These are phyloP conservation scores for Lissocephala sabroskyi DNA, from an alignment of 2,888 invertebrate genomes.

Conservation along the genomic window DNA sequence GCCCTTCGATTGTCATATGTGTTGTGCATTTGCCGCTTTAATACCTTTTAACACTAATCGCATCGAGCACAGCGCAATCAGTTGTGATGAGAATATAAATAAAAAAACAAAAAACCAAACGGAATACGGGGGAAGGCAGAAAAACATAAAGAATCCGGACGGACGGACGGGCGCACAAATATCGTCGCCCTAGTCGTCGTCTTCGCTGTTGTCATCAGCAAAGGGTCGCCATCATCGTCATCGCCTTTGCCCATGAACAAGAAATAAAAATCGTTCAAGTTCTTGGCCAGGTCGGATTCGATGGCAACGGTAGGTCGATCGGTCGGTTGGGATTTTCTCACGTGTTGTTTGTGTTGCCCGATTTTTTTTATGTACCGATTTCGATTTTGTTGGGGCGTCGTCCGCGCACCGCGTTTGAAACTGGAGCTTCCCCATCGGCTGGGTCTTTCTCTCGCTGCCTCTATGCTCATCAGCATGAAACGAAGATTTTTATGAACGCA, in stretches of 20 bases:
- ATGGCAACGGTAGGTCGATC: slow-evolving; percentile 25
- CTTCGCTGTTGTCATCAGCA: neutral
- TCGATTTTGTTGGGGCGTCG: slow-evolving; percentile 43
- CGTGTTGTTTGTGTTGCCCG: slow-evolving; percentile 62
- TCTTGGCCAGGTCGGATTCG: slow-evolving; percentile 33
- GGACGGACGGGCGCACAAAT: slow-evolving; percentile 36
- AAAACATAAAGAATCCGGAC: slow-evolving; percentile 16
- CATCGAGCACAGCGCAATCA: slow-evolving; percentile 69
- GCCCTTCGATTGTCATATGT: slow-evolving; percentile 31
- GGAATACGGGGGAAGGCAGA: slow-evolving; percentile 30
- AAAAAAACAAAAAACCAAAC: slow-evolving; percentile 34
- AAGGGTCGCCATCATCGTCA: neutral
- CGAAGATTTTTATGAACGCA: slow-evolving; percentile 64
- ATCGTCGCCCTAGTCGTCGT: slow-evolving; percentile 51
- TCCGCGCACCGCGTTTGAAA: slow-evolving; percentile 39
- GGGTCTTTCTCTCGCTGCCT: no score
- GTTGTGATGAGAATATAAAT: slow-evolving; percentile 72
- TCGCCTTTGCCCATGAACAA: slow-evolving; percentile 40
- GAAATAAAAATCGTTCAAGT: slow-evolving; percentile 65
- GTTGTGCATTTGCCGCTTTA: slow-evolving; percentile 73
- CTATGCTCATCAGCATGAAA: slow-evolving; percentile 60
- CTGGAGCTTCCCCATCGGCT: slow-evolving; percentile 54
- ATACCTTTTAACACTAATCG: slow-evolving; percentile 73
- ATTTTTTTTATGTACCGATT: slow-evolving; percentile 45
- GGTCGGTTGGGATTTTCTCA: slow-evolving; percentile 54